Conservation (phyloP, 2,113 vertebrate genomes). For the Tragelaphus strepsiceros region DNA sequence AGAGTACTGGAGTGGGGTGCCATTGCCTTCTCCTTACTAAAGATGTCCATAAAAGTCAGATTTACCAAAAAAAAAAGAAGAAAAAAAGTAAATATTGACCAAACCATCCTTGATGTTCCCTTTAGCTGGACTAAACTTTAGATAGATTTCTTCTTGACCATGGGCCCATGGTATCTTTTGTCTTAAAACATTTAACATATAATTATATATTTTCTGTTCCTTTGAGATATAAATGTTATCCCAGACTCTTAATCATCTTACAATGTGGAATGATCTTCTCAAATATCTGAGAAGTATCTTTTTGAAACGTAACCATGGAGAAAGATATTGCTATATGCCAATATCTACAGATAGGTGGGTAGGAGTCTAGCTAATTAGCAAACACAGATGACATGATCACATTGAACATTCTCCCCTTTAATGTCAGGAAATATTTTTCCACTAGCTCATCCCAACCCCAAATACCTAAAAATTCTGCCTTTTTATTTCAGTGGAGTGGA, state of each 20-base stretch:
- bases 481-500: neutral
- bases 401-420: neutral
- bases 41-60: neutral
- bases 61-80: neutral
- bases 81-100: neutral
- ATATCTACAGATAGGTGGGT: rapidly evolving
- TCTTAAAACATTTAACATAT: neutral
- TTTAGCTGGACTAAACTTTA: neutral
- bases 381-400: neutral
- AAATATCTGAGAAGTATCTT: neutral
- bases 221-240: neutral
- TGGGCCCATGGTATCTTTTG: neutral
- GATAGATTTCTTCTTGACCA: neutral
- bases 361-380: neutral
- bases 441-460: neutral
- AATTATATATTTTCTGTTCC: neutral
- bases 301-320: neutral
- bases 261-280: neutral
- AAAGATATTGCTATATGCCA: neutral
- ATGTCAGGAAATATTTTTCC: neutral
- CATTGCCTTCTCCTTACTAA: neutral
- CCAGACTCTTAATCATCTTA: neutral
- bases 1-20: no score
- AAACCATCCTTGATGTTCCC: neutral
- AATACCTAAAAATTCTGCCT: neutral